phyloP scores from a whole-genome alignment of 2,113 vertebrate species.

The Nyctibius bracteatus region DNA sequence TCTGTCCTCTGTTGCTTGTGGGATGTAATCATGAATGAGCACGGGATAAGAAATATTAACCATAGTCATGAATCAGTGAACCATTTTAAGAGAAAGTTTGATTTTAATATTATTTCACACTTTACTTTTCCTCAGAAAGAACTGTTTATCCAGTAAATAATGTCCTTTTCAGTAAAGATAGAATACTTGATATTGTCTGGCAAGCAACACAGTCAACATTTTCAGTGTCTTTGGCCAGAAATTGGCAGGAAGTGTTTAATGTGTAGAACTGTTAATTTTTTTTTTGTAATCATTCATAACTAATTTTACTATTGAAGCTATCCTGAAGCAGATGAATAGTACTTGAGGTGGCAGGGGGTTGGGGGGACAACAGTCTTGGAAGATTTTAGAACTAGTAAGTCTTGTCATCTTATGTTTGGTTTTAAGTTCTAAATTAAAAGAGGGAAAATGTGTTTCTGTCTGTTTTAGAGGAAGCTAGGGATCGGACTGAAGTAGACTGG shows the following conservation, averaged over 20 bases:
- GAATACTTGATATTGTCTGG: background rate
- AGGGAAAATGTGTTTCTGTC: background rate
- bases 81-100: background rate
- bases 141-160: background rate
- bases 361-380: background rate
- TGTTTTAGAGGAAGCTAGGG: background rate
- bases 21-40: background rate
- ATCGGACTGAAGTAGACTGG: background rate
- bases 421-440: background rate
- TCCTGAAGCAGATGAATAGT: background rate
- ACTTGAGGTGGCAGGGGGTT: accelerated
- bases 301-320: background rate
- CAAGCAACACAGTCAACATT: background rate
- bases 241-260: background rate
- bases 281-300: background rate
- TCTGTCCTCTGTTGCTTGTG: background rate
- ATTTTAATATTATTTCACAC: background rate
- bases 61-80: background rate
- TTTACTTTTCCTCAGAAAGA: background rate
- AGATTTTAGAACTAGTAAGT: background rate
- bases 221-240: background rate
- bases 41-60: background rate
- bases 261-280: background rate
- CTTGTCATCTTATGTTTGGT: background rate
- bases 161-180: background rate